Conservation (phyloP, 1,140 invertebrate genomes). For the Drosophila orosa region DNA sequence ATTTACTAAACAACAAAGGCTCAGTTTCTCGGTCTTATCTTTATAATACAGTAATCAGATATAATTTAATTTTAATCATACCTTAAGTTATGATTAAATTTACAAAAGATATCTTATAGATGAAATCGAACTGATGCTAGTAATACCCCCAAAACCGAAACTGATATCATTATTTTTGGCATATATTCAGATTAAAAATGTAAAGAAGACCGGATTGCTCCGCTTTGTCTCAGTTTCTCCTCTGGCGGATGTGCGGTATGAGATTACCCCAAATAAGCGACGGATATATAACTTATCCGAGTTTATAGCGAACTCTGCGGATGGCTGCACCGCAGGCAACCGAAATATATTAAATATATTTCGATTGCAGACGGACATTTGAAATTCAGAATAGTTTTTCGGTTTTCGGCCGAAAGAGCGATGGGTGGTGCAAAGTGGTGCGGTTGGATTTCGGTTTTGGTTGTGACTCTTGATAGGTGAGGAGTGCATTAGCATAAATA, state of each 20-base stretch:
- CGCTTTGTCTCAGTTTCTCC: slow-evolving; percentile 16
- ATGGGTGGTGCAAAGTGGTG: slow-evolving; percentile 57
- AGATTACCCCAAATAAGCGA: slow-evolving; percentile 49
- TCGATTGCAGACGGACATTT: slow-evolving; percentile 62
- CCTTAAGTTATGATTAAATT: not conserved
- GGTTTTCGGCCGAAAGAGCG: slow-evolving; percentile 16
- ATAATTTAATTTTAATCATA: not conserved
- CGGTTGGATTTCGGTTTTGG: slow-evolving; percentile 42
- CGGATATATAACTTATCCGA: slow-evolving; percentile 77
- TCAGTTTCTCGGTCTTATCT: slow-evolving; percentile 5
- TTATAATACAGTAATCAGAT: not conserved
- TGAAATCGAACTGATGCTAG: slow-evolving; percentile 6
- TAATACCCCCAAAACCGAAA: not conserved
- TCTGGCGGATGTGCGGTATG: slow-evolving; percentile 39
- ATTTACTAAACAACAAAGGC: not conserved
- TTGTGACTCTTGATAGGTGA: slow-evolving; percentile 41
- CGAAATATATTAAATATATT: slow-evolving; percentile 66
- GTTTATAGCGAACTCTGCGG: slow-evolving; percentile 55
- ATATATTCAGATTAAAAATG: slow-evolving; percentile 3
- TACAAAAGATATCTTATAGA: not conserved
- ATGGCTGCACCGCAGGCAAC: slow-evolving; percentile 56
- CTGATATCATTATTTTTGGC: slow-evolving; percentile 14
- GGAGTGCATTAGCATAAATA: slow-evolving; percentile 76
- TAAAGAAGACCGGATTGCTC: slow-evolving; percentile 2
- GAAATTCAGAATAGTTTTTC: slow-evolving; percentile 51